Conservation (phyloP, 2,888 invertebrate genomes). For the Diarsia mendica region DNA sequence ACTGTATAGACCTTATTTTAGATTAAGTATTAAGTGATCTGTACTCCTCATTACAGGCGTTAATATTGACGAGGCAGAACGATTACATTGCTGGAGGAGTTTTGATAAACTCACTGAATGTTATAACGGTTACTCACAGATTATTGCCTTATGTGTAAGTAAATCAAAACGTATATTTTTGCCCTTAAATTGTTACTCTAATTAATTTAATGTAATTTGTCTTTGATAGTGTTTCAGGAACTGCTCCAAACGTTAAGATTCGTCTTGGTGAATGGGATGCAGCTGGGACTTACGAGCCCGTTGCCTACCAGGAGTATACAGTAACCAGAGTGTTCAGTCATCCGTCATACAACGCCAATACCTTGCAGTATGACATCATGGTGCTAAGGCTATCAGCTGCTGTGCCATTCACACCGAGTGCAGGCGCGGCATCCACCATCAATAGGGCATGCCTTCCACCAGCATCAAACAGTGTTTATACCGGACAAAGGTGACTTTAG, state of each 20-base stretch:
- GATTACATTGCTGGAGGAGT: constrained; percentile 94
- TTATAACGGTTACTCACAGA: constrained; percentile 94
- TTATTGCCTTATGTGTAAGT: constrained; percentile 91
- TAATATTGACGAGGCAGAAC: constrained; percentile 90
- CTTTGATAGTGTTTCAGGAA: constrained; percentile 81
- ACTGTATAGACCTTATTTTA: constrained; percentile 8
- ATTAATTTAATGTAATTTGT: neutral
- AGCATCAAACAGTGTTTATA: constrained; percentile 76
- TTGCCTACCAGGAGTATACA: constrained; percentile 91
- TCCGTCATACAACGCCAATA: constrained; percentile 92
- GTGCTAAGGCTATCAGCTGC: constrained; percentile 92
- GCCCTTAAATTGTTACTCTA: neutral
- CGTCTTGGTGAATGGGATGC: constrained; percentile 95
- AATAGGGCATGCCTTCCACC: constrained; percentile 91
- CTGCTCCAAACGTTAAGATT: constrained; percentile 91
- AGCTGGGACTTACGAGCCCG: constrained; percentile 91
- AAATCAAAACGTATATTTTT: constrained; percentile 4
- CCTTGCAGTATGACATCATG: constrained; percentile 95
- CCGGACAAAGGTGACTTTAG: constrained; percentile 86
- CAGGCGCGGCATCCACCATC: constrained; percentile 89
- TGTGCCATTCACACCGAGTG: constrained; percentile 86
- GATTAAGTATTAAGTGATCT: constrained; percentile 1
- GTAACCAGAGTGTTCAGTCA: constrained; percentile 91
- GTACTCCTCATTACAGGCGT: constrained; percentile 79
- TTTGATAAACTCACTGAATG: constrained; percentile 92